phyloP scores from a whole-genome alignment of 1,140 invertebrate genomes.

The Riptortus pedestris region DNA sequence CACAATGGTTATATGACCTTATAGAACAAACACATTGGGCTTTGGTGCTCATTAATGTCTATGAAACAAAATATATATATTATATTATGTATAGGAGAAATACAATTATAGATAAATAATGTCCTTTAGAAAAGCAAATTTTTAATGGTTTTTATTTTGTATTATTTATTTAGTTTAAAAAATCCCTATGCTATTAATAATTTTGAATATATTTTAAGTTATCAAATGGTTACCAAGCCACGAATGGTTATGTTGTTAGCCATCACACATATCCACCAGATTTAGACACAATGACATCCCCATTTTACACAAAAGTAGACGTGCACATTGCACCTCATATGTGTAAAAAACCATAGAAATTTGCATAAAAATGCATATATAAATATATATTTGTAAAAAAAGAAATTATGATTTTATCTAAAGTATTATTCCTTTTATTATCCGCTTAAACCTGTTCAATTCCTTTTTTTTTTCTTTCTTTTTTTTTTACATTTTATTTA shows the following conservation, averaged over 20 bases:
- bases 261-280: too few relatives aligned
- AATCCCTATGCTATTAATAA: too few relatives aligned
- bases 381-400: background rate
- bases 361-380: background rate
- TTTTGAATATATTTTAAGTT: background rate
- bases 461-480: background rate
- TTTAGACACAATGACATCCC: background rate
- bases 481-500: too few relatives aligned
- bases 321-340: slow-evolving; percentile 7
- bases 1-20: background rate
- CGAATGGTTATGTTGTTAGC: background rate
- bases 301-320: slow-evolving; percentile 4
- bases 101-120: slow-evolving; percentile 4
- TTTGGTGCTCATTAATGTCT: background rate
- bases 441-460: too few relatives aligned
- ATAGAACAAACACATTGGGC: background rate
- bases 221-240: background rate
- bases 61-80: slow-evolving; percentile 4
- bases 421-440: background rate
- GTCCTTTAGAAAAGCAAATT: background rate
- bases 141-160: background rate
- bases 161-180: too few relatives aligned
- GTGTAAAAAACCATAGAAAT: background rate
- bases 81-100: background rate
- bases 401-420: background rate